Conservation (phyloP, 2,888 invertebrate species). For the Epinotia ramella region DNA sequence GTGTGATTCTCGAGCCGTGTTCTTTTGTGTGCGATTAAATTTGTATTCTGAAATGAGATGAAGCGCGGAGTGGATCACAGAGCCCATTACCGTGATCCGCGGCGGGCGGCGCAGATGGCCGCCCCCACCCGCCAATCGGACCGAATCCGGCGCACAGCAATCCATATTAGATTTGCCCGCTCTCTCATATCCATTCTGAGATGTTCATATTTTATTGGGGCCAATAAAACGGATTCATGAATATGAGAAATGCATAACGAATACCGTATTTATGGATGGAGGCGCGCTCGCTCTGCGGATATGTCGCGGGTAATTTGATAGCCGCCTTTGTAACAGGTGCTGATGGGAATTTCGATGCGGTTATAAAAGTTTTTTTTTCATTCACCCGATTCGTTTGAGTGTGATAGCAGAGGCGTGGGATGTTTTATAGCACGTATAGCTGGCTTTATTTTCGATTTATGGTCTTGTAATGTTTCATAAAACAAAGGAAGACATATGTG, state of each 20-base stretch:
- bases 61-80: constrained; percentile 42
- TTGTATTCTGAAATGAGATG: constrained; percentile 42
- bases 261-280: constrained; percentile 84
- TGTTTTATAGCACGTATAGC: constrained; percentile 61
- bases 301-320: constrained; percentile 84
- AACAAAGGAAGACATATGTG: constrained; percentile 39
- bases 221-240: constrained; percentile 87
- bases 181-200: constrained; percentile 85
- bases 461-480: constrained; percentile 54
- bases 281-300: constrained; percentile 77
- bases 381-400: constrained; percentile 60
- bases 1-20: constrained; percentile 27
- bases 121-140: constrained; percentile 67
- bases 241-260: constrained; percentile 86
- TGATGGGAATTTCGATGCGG: constrained; percentile 82
- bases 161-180: constrained; percentile 85
- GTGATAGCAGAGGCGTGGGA: constrained; percentile 67
- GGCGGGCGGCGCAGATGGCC: constrained; percentile 59
- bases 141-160: constrained; percentile 82
- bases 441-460: constrained; percentile 54
- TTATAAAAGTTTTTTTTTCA: constrained; percentile 72
- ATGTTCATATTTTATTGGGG: constrained; percentile 86
- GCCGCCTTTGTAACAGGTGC: constrained; percentile 85
- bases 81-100: constrained; percentile 45
- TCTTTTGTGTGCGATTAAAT: constrained; percentile 42